Percentiles rank a stretch among this genome's conserved stretches.
These are phyloP conservation scores for Boloria selene DNA, from an alignment of 2,888 invertebrate species.

Conservation along the genomic window DNA sequence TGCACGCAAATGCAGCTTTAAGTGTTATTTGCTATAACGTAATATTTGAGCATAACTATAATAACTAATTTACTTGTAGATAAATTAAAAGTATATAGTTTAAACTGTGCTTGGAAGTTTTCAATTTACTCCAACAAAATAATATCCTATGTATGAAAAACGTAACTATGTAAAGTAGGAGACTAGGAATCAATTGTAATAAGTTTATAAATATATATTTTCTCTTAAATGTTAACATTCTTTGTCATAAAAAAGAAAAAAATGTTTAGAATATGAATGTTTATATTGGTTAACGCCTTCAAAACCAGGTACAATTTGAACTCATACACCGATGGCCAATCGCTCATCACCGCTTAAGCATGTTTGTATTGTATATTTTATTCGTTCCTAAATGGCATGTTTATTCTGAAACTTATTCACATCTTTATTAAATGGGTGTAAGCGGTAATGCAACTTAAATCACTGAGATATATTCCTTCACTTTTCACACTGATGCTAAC, in stretches of 20 bases:
- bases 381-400: conserved; percentile 75
- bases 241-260: conserved; percentile 8
- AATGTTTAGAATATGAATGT: background rate
- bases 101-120: conserved; percentile 64
- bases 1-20: conserved; percentile 79
- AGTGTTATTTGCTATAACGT: conserved; percentile 71
- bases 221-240: background rate
- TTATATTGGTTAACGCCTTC: background rate
- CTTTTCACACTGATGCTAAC: conserved; percentile 72
- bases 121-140: background rate
- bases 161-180: no score
- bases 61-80: conserved; percentile 60
- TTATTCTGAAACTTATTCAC: conserved; percentile 70
- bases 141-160: no score
- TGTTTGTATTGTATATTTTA: conserved; percentile 63
- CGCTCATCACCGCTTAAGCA: conserved; percentile 77
- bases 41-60: conserved; percentile 44
- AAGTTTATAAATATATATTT: no score
- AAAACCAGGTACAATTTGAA: conserved; percentile 69
- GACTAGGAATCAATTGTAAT: no score
- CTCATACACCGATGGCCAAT: conserved; percentile 66
- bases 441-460: conserved; percentile 71
- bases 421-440: conserved; percentile 70
- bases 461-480: conserved; percentile 65
- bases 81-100: conserved; percentile 52